Evolutionary conservation across 2,113 vertebrate species (phyloP), one percentile per base, ranked within the genome.

Genomic region (Campylomormyrus numenius): DNA sequence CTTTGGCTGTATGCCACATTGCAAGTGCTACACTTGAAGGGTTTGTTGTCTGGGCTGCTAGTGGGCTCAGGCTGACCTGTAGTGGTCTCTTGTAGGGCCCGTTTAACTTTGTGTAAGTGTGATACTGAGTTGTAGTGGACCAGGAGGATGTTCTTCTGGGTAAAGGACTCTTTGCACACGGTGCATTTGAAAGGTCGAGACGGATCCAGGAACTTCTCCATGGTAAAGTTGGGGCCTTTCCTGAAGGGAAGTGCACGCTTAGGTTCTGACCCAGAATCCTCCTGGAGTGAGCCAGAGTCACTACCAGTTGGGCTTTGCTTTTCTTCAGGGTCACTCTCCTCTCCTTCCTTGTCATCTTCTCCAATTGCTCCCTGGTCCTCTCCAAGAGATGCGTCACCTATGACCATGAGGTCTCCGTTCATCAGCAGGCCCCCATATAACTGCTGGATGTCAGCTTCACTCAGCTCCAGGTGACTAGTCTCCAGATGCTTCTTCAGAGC

Each of bases 101-200:
- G 95, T 94, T 99, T 99, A 92, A 99, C 95, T 94, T 99, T 99
- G 94, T 99, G 98, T 88, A 99, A 95, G 92, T 99, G 98, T 90
- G 98, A 99, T 85, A 99, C 98, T 0, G 98, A 99, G 92, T 99
- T 99, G 94, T 99, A 99, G 94, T 99, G 98, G 91, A 99, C 98
- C 52, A 99, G 93, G 88, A 99, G 96, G 92, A 99, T 99, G 91
- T 99, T 99, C 95, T 99, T 99, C 85, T 99, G 98, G 0, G 98
- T 99, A 92, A 99, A 99, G 90, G 98, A 99, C 92, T 99, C 98
- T 95, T 99, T 99, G 95, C 98, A 99, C 49, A 99, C 98, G 0
- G 98, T 99, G 93, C 98, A 99, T 94, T 99, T 99, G 92, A 99
- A 99, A 27, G 98, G 98, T 90, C 98, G 98, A 93, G 98, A 99